Base-by-base conservation (phyloP, 2,113 vertebrate genomes). In the Gadus macrocephalus region DNA sequence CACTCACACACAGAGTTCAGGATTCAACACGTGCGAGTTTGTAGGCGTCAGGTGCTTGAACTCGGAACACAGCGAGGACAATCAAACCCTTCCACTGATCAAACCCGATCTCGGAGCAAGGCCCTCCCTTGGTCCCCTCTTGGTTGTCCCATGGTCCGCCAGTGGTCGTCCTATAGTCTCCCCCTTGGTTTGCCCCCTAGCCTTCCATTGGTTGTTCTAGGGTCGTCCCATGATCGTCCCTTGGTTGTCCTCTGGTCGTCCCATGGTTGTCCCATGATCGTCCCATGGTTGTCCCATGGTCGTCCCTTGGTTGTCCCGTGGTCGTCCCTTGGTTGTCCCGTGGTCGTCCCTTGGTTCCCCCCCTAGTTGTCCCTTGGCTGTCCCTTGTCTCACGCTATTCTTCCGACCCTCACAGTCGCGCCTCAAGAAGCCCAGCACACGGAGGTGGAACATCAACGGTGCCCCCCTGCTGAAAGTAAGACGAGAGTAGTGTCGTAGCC, bases 381-480 rank as follows among this genome's bases (percentile, higher is more conserved):
- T 35, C 31, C 31, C 67, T 31, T 71, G 22, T 82, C 69, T 89
- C 72, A 89, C 72, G 15, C 69, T 81, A 62, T 81, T 83, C 73
- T 88, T 82, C 64, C 85, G 77, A 74, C 20, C 80, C 90, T 87
- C 71, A 84, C 90, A 92, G 90, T 92, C 86, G 76, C 82, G 79
- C 62, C 82, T 90, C 77, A 90, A 90, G 88, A 91, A 91, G 86
- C 85, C 91, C 73, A 90, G 84, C 74, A 68, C 76, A 68, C 87
- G 83, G 0, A 79, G 79, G 59, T 88, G 89, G 89, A 91, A 90
- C 83, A 78, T 87, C 83, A 83, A 85, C 71, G 81, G 89, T 85
- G 90, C 88, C 59, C 86, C 85, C 31, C 80, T 89, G 74, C 67
- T 85, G 68, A 91, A 91, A 91, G 92, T 92, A 93, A 93, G 76